These are phyloP conservation scores for Cheilosia impressa DNA, from an alignment of 2,888 invertebrate genomes.

Conservation along the genomic window DNA sequence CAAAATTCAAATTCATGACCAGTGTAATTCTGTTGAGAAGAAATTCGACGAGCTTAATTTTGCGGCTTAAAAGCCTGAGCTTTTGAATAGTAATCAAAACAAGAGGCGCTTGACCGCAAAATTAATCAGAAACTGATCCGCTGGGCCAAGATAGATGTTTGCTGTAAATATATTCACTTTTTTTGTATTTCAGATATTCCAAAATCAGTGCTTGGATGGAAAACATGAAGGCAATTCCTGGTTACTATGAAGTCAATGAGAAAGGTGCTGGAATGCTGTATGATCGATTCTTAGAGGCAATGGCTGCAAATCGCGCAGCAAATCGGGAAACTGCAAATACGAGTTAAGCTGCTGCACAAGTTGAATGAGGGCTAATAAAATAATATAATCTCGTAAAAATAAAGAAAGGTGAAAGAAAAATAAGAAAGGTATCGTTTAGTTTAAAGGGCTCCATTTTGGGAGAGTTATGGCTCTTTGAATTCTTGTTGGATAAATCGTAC, in stretches of 20 bases:
- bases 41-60: too few relatives aligned
- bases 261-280: conserved; percentile 79
- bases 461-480: too few relatives aligned
- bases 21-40: background rate
- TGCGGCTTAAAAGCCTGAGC: background rate
- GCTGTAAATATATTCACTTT: background rate
- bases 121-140: too few relatives aligned
- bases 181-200: conserved; percentile 75
- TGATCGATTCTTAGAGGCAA: conserved; percentile 77
- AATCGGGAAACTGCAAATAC: conserved; percentile 45
- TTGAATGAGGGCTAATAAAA: conserved; percentile 18
- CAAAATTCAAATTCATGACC: conserved; percentile 1
- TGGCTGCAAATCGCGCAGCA: conserved; percentile 78
- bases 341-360: background rate
- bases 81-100: background rate
- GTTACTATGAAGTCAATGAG: conserved; percentile 79
- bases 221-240: conserved; percentile 79
- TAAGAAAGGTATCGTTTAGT: too few relatives aligned
- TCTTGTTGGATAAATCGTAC: too few relatives aligned
- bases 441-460: too few relatives aligned
- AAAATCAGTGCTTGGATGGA: conserved; percentile 78
- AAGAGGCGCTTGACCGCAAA: too few relatives aligned
- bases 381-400: background rate
- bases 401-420: background rate
- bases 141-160: too few relatives aligned